Evolutionary conservation across 2,113 vertebrate species (phyloP).

Genomic region (Charadrius vociferus): DNA sequence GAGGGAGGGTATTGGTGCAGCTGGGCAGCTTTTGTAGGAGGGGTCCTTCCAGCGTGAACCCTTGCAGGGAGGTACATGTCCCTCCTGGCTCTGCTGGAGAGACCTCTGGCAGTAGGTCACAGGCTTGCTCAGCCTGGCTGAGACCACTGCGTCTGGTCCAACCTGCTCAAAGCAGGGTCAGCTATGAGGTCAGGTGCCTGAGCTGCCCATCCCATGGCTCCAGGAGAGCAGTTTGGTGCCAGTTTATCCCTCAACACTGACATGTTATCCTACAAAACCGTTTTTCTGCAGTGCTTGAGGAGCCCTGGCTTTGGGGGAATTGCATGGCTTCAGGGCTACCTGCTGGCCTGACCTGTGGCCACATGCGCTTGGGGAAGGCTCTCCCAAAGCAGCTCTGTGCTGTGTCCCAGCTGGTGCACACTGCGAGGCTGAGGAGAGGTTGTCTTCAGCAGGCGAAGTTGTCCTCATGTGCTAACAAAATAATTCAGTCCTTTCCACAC

Average conservation of each 20-base stretch:
- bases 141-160: neutral
- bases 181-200: neutral
- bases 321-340: neutral
- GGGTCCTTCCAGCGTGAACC: neutral
- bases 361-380: neutral
- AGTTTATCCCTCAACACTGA: neutral
- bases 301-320: neutral
- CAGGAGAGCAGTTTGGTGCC: neutral
- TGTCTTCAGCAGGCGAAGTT: neutral
- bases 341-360: neutral
- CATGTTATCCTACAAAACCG: neutral
- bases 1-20: neutral
- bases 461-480: neutral
- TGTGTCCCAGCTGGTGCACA: neutral
- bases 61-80: neutral
- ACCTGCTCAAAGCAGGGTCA: neutral
- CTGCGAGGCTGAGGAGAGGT: neutral
- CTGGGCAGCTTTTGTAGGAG: neutral
- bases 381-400: neutral
- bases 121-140: neutral
- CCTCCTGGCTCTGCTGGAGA: neutral
- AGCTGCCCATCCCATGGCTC: neutral
- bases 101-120: neutral
- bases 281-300: neutral
- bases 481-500: neutral